These are phyloP conservation scores for Lathronympha strigana DNA, from an alignment of 2,888 invertebrate species.

Conservation along the genomic window DNA sequence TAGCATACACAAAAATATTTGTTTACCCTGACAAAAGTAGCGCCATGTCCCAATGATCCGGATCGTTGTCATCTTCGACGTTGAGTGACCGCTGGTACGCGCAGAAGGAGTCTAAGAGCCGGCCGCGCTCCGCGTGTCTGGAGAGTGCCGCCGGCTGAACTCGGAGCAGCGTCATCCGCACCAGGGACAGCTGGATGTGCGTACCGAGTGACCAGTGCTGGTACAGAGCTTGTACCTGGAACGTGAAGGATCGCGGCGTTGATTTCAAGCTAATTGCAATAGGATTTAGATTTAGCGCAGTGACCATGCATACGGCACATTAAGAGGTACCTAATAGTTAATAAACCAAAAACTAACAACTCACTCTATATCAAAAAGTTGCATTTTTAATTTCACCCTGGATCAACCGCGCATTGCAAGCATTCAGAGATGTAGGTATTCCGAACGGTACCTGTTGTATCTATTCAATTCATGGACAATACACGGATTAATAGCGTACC, in stretches of 20 bases:
- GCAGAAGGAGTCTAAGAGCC: constrained; percentile 90
- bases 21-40: constrained; percentile 89
- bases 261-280: constrained; percentile 10
- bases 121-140: constrained; percentile 86
- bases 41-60: constrained; percentile 92
- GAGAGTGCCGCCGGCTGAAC: constrained; percentile 86
- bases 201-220: constrained; percentile 89
- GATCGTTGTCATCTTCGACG: constrained; percentile 86
- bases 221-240: constrained; percentile 90
- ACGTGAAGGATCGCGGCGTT: constrained; percentile 35
- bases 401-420: not conserved
- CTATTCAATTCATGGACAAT: constrained; percentile 7
- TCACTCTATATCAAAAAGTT: too few relatives aligned
- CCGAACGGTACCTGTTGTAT: not conserved
- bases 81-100: constrained; percentile 87
- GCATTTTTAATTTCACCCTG: too few relatives aligned
- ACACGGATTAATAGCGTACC: not conserved
- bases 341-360: too few relatives aligned
- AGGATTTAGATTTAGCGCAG: not conserved
- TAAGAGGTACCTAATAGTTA: too few relatives aligned
- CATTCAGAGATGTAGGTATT: not conserved
- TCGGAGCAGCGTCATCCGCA: constrained; percentile 88
- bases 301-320: too few relatives aligned
- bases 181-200: constrained; percentile 87
- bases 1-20: not conserved